A percentile compares a stretch with the other conserved stretches of the same genome.
phyloP scores from a whole-genome alignment of 2,113 vertebrate species.

The Sapajus apella region DNA sequence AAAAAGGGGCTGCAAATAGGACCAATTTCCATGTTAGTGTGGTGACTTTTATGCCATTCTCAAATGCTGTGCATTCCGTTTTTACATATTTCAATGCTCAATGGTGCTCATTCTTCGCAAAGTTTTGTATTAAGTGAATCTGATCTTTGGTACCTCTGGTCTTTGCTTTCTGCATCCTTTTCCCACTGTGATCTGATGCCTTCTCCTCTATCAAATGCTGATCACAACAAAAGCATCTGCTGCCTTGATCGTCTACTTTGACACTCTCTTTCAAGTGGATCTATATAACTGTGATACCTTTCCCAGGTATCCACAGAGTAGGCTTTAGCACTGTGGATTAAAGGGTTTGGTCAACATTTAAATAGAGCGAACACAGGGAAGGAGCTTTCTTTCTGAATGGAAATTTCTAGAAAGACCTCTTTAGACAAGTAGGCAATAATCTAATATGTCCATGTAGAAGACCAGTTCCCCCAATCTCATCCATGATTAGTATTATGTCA shows the following conservation, averaged over 20 bases:
- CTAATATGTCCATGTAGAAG: not conserved
- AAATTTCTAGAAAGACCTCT: not conserved
- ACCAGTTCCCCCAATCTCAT: not conserved
- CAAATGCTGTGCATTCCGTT: not conserved
- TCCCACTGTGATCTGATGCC: not conserved
- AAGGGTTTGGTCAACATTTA: not conserved
- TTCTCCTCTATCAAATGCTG: not conserved
- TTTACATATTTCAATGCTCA: not conserved
- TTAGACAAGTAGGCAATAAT: not conserved
- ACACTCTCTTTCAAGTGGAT: not conserved
- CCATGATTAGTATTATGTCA: not conserved
- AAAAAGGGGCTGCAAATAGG: too few species aligned
- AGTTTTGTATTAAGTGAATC: not conserved
- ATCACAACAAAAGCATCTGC: not conserved
- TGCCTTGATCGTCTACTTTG: not conserved
- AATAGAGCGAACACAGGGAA: not conserved
- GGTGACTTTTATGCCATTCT: not conserved
- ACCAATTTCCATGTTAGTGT: not conserved
- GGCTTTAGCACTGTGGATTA: not conserved
- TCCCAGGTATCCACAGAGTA: not conserved
- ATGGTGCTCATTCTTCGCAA: not conserved
- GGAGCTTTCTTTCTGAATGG: not conserved
- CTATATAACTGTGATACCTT: rapidly evolving
- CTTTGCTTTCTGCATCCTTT: not conserved
- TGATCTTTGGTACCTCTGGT: not conserved